Evolutionary conservation across 2,888 invertebrate genomes (phyloP).

Genomic region (Tetragonisca angustula): DNA sequence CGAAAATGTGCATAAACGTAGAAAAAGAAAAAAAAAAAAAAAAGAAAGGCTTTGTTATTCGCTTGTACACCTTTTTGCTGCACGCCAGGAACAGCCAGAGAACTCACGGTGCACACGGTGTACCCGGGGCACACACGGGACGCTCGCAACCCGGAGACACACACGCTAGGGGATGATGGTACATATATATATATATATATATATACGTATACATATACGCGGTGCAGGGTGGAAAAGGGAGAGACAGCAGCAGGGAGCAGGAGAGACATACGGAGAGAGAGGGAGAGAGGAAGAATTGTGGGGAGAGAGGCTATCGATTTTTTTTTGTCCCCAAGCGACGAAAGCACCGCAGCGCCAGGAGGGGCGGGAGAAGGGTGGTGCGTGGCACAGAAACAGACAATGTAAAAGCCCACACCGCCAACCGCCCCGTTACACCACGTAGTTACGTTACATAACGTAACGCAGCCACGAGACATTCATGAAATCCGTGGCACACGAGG

Average conservation of each 20-base stretch:
- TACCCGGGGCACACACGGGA: slow-evolving; percentile 24
- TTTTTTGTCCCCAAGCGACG: slow-evolving; percentile 69
- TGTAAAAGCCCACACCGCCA: slow-evolving; percentile 66
- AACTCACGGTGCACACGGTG: slow-evolving; percentile 41
- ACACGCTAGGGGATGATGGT: slow-evolving; percentile 28
- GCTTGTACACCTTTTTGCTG: slow-evolving; percentile 52
- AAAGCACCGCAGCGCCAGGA: slow-evolving; percentile 40
- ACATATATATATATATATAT: not conserved
- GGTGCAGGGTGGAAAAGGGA: not conserved
- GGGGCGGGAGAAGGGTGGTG: slow-evolving; percentile 50
- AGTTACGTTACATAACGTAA: slow-evolving; percentile 66
- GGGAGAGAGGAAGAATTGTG: slow-evolving; percentile 30
- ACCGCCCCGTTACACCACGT: slow-evolving; percentile 62
- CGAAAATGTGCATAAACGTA: slow-evolving; percentile 56
- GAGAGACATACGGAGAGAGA: slow-evolving; percentile 32
- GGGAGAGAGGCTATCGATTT: slow-evolving; percentile 70
- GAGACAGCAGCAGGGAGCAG: slow-evolving; percentile 27
- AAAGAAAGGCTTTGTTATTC: slow-evolving; percentile 47
- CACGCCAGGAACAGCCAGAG: slow-evolving; percentile 44
- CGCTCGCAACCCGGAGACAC: slow-evolving; percentile 8
- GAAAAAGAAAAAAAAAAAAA: slow-evolving; percentile 26
- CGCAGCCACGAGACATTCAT: slow-evolving; percentile 53
- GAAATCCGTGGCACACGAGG: slow-evolving; percentile 52
- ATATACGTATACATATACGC: too few species aligned
- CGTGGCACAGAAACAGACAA: slow-evolving; percentile 71